Evolutionary conservation across 2,113 vertebrate species (phyloP).

Genomic region (Microcebus jonahi): DNA sequence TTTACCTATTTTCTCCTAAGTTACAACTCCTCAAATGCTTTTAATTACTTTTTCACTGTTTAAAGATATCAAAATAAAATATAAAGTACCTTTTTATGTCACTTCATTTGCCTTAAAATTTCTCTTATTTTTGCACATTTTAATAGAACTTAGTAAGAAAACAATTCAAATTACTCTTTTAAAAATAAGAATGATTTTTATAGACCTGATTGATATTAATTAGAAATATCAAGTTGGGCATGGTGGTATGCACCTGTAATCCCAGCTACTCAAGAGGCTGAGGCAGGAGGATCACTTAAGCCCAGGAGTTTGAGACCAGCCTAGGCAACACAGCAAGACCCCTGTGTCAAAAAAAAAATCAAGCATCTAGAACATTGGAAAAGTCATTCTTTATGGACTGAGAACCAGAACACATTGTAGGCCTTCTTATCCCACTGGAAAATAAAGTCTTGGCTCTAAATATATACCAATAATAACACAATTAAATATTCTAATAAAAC

Average conservation of each 20-base stretch:
- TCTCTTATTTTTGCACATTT: constrained; percentile 18
- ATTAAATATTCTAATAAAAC: background rate
- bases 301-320: too few species aligned
- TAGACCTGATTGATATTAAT: background rate
- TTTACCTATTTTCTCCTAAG: background rate
- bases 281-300: too few species aligned
- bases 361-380: background rate
- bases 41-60: background rate
- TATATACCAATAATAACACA: background rate
- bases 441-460: background rate
- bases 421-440: background rate
- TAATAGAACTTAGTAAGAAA: constrained; percentile 31
- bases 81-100: background rate
- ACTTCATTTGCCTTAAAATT: background rate
- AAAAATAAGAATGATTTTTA: background rate
- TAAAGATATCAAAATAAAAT: constrained; percentile 36
- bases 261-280: too few species aligned
- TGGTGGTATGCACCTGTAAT: too few species aligned
- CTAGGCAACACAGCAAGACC: too few species aligned
- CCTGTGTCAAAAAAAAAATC: background rate
- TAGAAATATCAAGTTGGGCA: background rate
- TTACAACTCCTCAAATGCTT: background rate
- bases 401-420: background rate
- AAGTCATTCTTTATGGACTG: background rate
- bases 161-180: constrained; percentile 15